Base-by-base conservation (phyloP, 2,113 vertebrate species). In the Podilymbus podiceps region DNA sequence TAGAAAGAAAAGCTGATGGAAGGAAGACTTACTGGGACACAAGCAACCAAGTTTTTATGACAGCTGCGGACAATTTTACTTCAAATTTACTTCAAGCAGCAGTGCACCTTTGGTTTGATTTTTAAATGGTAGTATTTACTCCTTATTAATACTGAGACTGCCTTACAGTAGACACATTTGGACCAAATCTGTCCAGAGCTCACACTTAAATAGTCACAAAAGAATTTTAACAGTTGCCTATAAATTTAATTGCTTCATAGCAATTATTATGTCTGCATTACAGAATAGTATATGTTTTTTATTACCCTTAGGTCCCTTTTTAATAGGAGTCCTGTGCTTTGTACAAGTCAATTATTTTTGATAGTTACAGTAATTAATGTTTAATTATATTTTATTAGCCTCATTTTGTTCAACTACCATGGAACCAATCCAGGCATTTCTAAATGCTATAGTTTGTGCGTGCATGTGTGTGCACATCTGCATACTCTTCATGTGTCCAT, bases 321-420 rank as follows among this genome's bases (percentile, higher is more conserved):
- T 96, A 98, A 96, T 96, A 97, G 86, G 89, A 97, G 93, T 97
- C 69, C 93, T 96, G 96, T 95, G 97, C 94, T 98, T 98, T 98
- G 95, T 98, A 98, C 89, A 95, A 97, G 96, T 98, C 97, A 97
- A 96, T 98, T 98, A 98, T 98, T 98, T 98, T 98, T 98, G 92
- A 97, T 97, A 96, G 97, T 98, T 97, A 96, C 86, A 95, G 93
- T 98, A 98, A 98, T 98, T 98, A 98, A 98, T 98, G 97, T 97
- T 98, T 97, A 97, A 98, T 98, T 98, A 94, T 97, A 97, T 97
- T 98, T 98, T 97, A 98, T 98, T 98, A 97, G 95, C 86, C 89
- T 97, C 92, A 87, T 97, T 98, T 98, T 97, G 85, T 90, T 97
- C 81, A 86, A 93, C 95, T 97, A 91, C 94, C 92, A 95, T 97